A percentile compares a stretch with the other conserved stretches of the same genome.
Conservation (phyloP, 2,113 vertebrate species). For the Acrocephalus arundinaceus region DNA sequence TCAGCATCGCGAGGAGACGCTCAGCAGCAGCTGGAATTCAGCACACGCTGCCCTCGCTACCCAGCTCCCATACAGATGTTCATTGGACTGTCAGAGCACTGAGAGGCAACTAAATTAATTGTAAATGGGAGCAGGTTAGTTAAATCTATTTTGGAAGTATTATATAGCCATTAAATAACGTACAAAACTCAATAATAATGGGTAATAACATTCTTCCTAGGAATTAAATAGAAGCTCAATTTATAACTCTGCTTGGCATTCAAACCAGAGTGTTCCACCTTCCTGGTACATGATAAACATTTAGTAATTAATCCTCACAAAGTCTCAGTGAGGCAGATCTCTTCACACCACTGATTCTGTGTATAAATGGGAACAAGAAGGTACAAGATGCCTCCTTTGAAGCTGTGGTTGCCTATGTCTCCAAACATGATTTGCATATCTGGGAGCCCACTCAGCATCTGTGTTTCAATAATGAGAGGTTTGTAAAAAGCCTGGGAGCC, state of each 20-base stretch:
- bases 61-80: not conserved
- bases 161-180: not conserved
- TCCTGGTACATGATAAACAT: slow-evolving; percentile 35
- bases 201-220: slow-evolving; percentile 4
- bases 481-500: not conserved
- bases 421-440: not conserved
- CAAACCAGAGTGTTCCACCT: slow-evolving; percentile 10
- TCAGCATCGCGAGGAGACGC: not conserved
- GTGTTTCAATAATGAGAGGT: not conserved
- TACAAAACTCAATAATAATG: slow-evolving; percentile 34
- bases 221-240: slow-evolving; percentile 26
- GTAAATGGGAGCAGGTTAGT: slow-evolving; percentile 44
- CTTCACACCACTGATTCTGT: slow-evolving; percentile 14
- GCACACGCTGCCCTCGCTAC: not conserved
- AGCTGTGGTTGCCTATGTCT: not conserved
- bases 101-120: slow-evolving; percentile 37
- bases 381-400: slow-evolving; percentile 12
- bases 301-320: slow-evolving; percentile 51
- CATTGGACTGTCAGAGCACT: not conserved
- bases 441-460: not conserved
- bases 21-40: not conserved
- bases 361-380: slow-evolving; percentile 9
- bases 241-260: not conserved
- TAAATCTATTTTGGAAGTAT: slow-evolving; percentile 14
- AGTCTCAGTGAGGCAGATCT: not conserved